Base-by-base conservation (phyloP, 2,888 invertebrate genomes). In the Drosophila hawaiiensis region DNA sequence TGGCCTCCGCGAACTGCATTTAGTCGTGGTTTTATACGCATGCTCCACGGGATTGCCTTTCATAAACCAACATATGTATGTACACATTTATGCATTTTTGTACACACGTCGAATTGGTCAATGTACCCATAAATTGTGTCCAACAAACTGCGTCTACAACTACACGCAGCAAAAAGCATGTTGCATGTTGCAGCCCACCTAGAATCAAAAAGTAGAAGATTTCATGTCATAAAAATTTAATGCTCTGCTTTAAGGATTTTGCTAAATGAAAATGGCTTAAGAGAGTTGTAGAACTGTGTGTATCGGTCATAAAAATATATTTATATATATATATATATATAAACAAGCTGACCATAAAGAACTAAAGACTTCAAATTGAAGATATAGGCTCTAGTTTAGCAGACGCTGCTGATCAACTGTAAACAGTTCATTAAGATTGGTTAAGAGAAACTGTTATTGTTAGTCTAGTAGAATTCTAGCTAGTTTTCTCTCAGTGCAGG, bases 1-100 rank as follows among this genome's bases (percentile, higher is more conserved):
- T 85, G 84, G 78, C 84, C 62, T 59, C 62, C 64, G 50, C 43
- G 54, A 58, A 41, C 28, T 49, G 50, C 29, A 62, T 33, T 56
- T 58, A 66, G 47, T 68, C 73, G 58, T 69, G 68, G 54, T 52
- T 52, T 67, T 76, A 67, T 76, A 76, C 78, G 81, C 81, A 81
- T 73, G 81, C 81, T 75, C 63, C 66, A 35, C 56, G 62, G 71
- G 68, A 77, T 80, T 75, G 80, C 71, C 80, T 80, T 80, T 80
- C 78, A 71, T 67, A 59, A 55, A 43, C 4, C 0, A 5, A 16
- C 52, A 50, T 43, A 5, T 55, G 28, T 43, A 22, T n/a, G 22
- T 22, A n/a, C 10, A 14, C 16, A 47, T 16, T 47, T 16, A 25
- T 47, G 47, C 4, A 47, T 4, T 28, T 9, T 47, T 25, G 4